Conservation (phyloP, 64 coral and sea anemone species). For the Catalaphyllia jardinei region DNA sequence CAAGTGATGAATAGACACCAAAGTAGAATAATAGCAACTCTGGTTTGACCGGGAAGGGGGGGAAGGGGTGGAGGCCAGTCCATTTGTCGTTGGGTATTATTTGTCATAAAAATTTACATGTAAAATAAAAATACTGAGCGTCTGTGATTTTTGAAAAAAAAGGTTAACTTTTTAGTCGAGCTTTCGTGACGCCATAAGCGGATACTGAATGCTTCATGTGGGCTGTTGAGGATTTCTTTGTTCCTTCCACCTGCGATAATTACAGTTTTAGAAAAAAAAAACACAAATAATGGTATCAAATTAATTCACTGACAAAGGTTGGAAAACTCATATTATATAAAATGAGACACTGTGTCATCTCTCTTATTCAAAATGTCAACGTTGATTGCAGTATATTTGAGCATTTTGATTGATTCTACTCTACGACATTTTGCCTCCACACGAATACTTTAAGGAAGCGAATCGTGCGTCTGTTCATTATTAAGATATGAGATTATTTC, state of each 20-base stretch:
- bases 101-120: no score
- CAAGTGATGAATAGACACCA: no score
- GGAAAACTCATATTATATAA: not conserved
- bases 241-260: not conserved
- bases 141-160: no score
- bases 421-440: not conserved
- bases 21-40: no score
- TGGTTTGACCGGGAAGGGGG: no score
- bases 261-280: not conserved
- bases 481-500: conserved; percentile 1
- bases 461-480: not conserved
- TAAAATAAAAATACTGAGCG: no score
- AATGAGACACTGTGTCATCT: not conserved
- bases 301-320: not conserved
- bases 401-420: not conserved
- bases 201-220: not conserved
- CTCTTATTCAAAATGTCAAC: not conserved
- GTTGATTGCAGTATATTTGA: not conserved
- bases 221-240: not conserved
- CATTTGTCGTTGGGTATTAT: no score
- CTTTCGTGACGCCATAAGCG: no score
- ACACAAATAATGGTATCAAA: not conserved
- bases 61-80: no score
- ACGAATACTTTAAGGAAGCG: not conserved
- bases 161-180: no score